Evolutionary conservation across 2,888 invertebrate genomes (phyloP), one percentile per base, ranked within the genome.

Genomic region (Holacanthella duospinosa): DNA sequence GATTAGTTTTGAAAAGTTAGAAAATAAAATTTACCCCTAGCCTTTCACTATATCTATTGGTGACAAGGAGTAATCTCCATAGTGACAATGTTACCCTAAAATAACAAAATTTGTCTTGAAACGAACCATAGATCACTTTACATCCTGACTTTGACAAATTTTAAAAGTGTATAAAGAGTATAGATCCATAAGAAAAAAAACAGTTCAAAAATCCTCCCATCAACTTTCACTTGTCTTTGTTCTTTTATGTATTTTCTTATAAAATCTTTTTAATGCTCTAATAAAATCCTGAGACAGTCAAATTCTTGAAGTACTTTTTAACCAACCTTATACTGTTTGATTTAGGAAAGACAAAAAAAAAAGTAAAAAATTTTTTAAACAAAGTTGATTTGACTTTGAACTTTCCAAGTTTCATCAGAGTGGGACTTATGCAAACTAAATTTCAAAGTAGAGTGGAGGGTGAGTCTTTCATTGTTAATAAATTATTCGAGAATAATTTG

Each of bases 401-500:
- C n/a, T n/a, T n/a, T n/a, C n/a, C n/a, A n/a, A n/a, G n/a, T n/a
- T n/a, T n/a, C n/a, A n/a, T n/a, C n/a, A n/a, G n/a, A n/a, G n/a
- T n/a, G n/a, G n/a, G n/a, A n/a, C n/a, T n/a, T n/a, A n/a, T n/a
- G n/a, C n/a, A n/a, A n/a, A n/a, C n/a, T n/a, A n/a, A n/a, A n/a
- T n/a, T n/a, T 36, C 36, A 9, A 36, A 9, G 36, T 16, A 36
- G 16, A 36, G 36, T 55, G 12, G 55, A 6, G 55, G 16, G 26
- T n/a, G n/a, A n/a, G n/a, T n/a, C n/a, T n/a, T n/a, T n/a, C 16
- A 48, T n/a, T 48, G 12, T 48, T 48, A 48, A 48, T 48, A 48
- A 48, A 48, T 48, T 48, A 48, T 55, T 4, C 55, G n/a, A 36
- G 57, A 57, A 57, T 57, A 57, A 57, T 57, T 57, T 57, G 57